These are phyloP conservation scores for Glaucopsyche alexis DNA, from an alignment of 2,888 invertebrate species.

Conservation along the genomic window DNA sequence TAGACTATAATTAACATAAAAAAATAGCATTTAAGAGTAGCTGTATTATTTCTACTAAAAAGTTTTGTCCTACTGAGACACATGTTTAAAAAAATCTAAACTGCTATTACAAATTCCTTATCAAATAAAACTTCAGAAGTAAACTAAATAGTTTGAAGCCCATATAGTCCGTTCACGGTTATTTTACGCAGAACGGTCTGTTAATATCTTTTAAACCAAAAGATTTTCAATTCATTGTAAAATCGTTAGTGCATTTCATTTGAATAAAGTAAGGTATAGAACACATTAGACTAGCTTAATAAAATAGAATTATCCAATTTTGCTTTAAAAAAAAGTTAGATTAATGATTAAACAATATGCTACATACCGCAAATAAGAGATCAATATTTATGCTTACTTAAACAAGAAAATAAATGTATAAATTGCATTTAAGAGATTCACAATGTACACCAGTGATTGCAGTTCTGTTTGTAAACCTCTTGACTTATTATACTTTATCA, in stretches of 20 bases:
- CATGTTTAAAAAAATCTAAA: not conserved
- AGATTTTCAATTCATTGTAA: too few relatives aligned
- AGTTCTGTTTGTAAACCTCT: not conserved
- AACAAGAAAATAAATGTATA: not conserved
- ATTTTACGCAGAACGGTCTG: too few relatives aligned
- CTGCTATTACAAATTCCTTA: not conserved
- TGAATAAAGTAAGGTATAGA: not conserved
- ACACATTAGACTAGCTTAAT: slow-evolving; percentile 9
- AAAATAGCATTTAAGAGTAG: not conserved
- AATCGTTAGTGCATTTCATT: not conserved
- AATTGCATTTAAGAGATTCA: slow-evolving; percentile 20
- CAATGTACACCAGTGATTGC: not conserved
- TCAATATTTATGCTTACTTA: slow-evolving; percentile 28
- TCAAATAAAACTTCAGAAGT: not conserved
- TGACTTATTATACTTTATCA: not conserved
- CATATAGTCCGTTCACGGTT: not conserved
- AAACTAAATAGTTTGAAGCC: not conserved
- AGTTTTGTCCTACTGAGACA: not conserved
- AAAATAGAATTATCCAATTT: not conserved
- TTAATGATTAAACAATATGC: not conserved
- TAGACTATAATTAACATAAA: not conserved
- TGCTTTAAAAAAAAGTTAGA: not conserved
- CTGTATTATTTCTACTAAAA: not conserved
- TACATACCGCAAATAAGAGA: slow-evolving; percentile 22
- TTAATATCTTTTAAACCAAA: too few relatives aligned